Evolutionary conservation across 2,113 vertebrate species (phyloP), one percentile per base, ranked within the genome.

Genomic region (Pseudorasbora parva): DNA sequence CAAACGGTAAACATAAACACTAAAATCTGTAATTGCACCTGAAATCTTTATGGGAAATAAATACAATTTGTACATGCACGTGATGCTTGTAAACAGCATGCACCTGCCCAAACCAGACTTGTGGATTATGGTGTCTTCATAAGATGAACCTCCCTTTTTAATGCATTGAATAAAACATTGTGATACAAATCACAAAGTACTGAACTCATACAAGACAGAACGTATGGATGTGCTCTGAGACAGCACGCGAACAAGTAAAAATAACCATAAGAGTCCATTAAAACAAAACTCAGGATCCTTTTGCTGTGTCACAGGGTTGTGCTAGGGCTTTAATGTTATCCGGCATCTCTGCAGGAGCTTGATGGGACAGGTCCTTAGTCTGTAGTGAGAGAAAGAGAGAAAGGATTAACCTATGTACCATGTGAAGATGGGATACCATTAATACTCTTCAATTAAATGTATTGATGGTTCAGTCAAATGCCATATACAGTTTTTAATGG

Each of bases 341-440:
- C 4, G n/a, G 56, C 82, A 76, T 78, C 82, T 72, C 72, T 66
- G 66, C 71, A 78, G 19, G 72, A 54, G 78, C 59, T 30, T 51
- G 77, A 64, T 37, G 33, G 75, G n/a, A 64, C 80, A 9, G 64
- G 64, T 74, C 82, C 49, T 89, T 81, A 89, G 41, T 89, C 89
- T 89, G 66, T 9, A 81, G 64, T 27, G 15, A 71, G 37, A 82
- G 12, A 57, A 19, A 30, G 56, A 64, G 56, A 80, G 37, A 30
- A 4, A 33, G 0, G 12, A 45, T 37, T 17, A 51, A 80, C 15
- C 45, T 2, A 33, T 2, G 11, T 10, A 74, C 3, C 19, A n/a
- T 5, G 4, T 68, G 17, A 68, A 68, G 17, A 33, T 5, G 4
- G 19, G 8, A 37, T 66, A 68, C 30, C 64, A 37, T 68, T 15